Evolutionary conservation across 2,797 vertebrate genomes (phyloP).

Genomic region (Yasuhikotakia modesta): DNA sequence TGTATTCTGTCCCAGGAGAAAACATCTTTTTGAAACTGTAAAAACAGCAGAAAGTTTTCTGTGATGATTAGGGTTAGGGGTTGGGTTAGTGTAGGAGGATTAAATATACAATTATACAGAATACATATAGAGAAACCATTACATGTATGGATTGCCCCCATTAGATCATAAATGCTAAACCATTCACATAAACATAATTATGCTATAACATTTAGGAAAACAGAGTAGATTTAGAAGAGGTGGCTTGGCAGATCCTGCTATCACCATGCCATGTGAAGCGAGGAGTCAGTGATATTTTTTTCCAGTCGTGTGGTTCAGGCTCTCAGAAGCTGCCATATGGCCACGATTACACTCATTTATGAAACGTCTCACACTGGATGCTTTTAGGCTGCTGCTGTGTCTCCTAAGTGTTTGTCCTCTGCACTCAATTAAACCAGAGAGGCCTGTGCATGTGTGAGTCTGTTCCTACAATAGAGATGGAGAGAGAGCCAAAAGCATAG

Average conservation of each 20-base stretch:
- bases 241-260: conserved; percentile 7
- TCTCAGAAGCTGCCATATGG: conserved; percentile 67
- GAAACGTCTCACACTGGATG: conserved; percentile 56
- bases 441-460: neutral
- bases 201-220: conserved; percentile 9
- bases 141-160: too few species aligned
- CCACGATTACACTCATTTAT: conserved; percentile 67
- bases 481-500: conserved; percentile 2
- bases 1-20: too few species aligned
- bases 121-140: too few species aligned
- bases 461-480: conserved; percentile 22
- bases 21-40: too few species aligned
- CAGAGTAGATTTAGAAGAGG: conserved; percentile 10
- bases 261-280: conserved; percentile 47
- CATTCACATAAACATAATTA: conserved; percentile 39
- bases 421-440: conserved; percentile 55
- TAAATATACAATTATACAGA: too few species aligned
- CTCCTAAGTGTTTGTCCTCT: conserved; percentile 56
- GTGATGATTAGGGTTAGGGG: too few species aligned
- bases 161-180: too few species aligned
- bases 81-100: too few species aligned
- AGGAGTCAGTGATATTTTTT: conserved; percentile 56
- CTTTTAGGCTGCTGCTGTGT: conserved; percentile 51
- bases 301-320: conserved; percentile 55
- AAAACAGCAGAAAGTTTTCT: too few species aligned